phyloP scores from a whole-genome alignment of 2,888 invertebrate species.

The Euplexia lucipara region DNA sequence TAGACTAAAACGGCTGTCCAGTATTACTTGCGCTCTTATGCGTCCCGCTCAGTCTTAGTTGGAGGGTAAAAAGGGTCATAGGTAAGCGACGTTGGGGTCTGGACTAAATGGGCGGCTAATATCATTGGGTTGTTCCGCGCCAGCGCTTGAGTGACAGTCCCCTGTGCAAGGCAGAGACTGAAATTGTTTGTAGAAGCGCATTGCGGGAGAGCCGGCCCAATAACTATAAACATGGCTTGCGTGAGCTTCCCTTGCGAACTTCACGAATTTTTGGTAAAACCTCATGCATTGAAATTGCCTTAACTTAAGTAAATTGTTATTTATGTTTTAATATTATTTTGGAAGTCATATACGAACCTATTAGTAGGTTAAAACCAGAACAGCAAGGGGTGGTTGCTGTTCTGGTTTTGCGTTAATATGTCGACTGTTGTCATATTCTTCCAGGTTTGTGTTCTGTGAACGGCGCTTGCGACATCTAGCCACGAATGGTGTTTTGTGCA shows the following conservation, averaged over 20 bases:
- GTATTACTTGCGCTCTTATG: constrained; percentile 64
- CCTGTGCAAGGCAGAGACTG: constrained; percentile 81
- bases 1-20: constrained; percentile 75
- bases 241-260: constrained; percentile 40
- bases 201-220: constrained; percentile 73
- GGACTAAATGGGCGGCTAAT: constrained; percentile 78
- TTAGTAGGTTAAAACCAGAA: too few relatives aligned
- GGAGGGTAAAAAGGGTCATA: constrained; percentile 61
- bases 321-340: background rate
- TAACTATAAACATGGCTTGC: constrained; percentile 64
- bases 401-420: too few relatives aligned
- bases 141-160: constrained; percentile 87
- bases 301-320: constrained; percentile 3
- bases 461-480: constrained; percentile 2
- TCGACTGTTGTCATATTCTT: constrained; percentile 52
- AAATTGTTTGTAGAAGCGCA: constrained; percentile 81
- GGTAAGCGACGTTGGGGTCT: constrained; percentile 72
- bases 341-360: background rate
- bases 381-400: too few relatives aligned
- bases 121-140: constrained; percentile 84
- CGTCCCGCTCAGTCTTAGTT: constrained; percentile 57
- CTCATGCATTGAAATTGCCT: constrained; percentile 13
- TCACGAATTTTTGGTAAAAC: constrained; percentile 40
- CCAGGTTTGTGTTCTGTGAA: constrained; percentile 62
- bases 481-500: constrained; percentile 4